Evolutionary conservation across 2,888 invertebrate genomes (phyloP).

Genomic region (Helleia helle): DNA sequence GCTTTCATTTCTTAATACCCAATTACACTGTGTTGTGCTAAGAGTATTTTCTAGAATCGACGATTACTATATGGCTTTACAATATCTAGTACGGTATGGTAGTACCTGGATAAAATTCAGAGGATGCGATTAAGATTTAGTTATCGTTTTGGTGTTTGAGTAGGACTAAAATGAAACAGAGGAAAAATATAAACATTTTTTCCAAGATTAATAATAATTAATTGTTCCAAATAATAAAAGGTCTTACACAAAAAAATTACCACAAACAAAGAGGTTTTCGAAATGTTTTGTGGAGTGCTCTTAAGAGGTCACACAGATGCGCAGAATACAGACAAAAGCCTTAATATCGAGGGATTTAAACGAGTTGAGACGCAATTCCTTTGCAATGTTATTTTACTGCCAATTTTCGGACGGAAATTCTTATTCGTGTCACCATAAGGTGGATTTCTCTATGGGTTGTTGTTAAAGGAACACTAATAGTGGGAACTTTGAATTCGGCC

Average conservation of each 20-base stretch:
- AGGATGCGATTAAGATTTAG: too few relatives aligned
- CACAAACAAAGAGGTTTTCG: conserved; percentile 5
- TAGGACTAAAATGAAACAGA: too few relatives aligned
- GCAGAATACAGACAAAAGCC: conserved; percentile 53
- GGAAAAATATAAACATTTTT: too few relatives aligned
- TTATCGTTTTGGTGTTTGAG: too few relatives aligned
- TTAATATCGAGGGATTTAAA: conserved; percentile 42
- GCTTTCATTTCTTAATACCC: too few relatives aligned
- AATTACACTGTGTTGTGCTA: too few relatives aligned
- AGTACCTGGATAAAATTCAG: too few relatives aligned
- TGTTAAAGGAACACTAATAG: conserved; percentile 5
- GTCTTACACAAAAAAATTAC: background rate
- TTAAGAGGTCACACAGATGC: conserved; percentile 42
- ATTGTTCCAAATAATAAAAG: background rate
- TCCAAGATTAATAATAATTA: too few relatives aligned
- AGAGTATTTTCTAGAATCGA: too few relatives aligned
- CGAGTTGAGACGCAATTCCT: conserved; percentile 49
- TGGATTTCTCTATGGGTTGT: conserved; percentile 7
- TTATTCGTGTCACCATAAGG: conserved; percentile 1
- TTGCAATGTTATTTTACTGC: conserved; percentile 21
- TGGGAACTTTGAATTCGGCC: conserved; percentile 31
- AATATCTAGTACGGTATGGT: too few relatives aligned
- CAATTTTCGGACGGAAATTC: background rate
- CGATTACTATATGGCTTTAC: too few relatives aligned
- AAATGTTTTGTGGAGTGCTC: background rate